Evolutionary conservation across 2,888 invertebrate species (phyloP), one percentile per base, ranked within the genome.

Genomic region (Megaustenia siamemsis): DNA sequence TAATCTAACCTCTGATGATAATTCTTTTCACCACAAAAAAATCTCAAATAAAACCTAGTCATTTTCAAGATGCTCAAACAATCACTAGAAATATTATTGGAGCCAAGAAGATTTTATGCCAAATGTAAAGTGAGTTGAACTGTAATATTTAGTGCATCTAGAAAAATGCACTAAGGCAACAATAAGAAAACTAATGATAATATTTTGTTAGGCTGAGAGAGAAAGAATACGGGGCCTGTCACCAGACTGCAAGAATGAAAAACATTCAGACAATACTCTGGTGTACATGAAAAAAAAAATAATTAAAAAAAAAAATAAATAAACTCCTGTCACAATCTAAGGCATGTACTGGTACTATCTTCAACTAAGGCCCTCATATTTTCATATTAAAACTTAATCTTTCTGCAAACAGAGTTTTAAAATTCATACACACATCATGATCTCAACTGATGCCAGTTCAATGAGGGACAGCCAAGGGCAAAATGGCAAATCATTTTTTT

Each of bases 381-480:
- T 73, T 32, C 32, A 49, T 18, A 43, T 73, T 49, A 49, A 73
- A 73, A 73, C 45, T 73, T 28, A 28, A 71, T 45, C 18, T 1
- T 24, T 60, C 60, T 77, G 24, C 53, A 56, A 60, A 38, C 38
- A 60, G 56, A 77, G 12, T 38, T 68, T 49, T 68, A 80, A 80
- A 80, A 80, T 38, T 43, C 38, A 80, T 69, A 78, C 63, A 5
- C 40, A 38, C 56, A 43, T 40, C 28, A 43, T 38, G 38, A 35
- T 77, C 24, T 40, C 63, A n/a, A 0, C 38, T 18, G 38, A 56
- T 28, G 15, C 56, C 76, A 40, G 28, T 15, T 45, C 28, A 24
- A 45, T 3, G 28, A 21, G 35, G 3, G 8, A 32, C 78, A 66
- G 43, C 28, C 56, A 12, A 77, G n/a, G 43, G 12, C 43, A 40